Evolutionary conservation across 2,888 invertebrate species (phyloP), one percentile per base, ranked within the genome.

Genomic region (Thecocarcelia acutangulata): DNA sequence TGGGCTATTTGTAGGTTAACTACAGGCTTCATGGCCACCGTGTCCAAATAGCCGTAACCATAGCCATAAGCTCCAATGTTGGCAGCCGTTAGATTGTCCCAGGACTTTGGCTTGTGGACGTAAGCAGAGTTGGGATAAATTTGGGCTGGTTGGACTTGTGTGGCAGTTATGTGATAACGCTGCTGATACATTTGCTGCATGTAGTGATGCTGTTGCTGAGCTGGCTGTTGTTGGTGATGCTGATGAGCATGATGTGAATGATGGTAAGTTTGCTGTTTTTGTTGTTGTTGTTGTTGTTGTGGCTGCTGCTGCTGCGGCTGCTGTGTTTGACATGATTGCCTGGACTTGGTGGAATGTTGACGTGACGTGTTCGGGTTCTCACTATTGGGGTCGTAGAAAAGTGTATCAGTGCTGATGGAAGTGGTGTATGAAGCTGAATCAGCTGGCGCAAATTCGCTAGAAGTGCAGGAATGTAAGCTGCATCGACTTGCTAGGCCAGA

Each of bases 41-140:
- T 94, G 86, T 96, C 96, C 70, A 96, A 91, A 86, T 96, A 96
- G 8, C 96, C 96, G 86, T 96, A 97, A 1, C 96, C 96, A 86
- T 96, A 96, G 3, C 96, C 96, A 84, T 97, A 96, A 0, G 96
- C 96, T 0, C 96, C 96, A 84, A 96, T 94, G 0, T 95, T 95
- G 91, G 96, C 96, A 1, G 96, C 96, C 0, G 96, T 95, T 70
- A 97, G 91, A 90, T 97, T 97, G 88, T 97, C 97, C 96, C 97
- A 97, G 0, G 96, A 97, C 89, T 97, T 97, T 0, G 97, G 97
- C 87, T 97, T 97, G 0, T 91, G 89, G 52, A 91, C 91, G 85
- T 92, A 93, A 77, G 92, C 92, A 5, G 87, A 85, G 63, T 89
- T 88, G 40, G 90, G 90, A 81, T 89, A 90, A 58, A 90, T 87